A percentile compares a stretch with the other conserved stretches of the same genome.
Conservation (phyloP, 2,888 invertebrate species). For the Pherbina coryleti region DNA sequence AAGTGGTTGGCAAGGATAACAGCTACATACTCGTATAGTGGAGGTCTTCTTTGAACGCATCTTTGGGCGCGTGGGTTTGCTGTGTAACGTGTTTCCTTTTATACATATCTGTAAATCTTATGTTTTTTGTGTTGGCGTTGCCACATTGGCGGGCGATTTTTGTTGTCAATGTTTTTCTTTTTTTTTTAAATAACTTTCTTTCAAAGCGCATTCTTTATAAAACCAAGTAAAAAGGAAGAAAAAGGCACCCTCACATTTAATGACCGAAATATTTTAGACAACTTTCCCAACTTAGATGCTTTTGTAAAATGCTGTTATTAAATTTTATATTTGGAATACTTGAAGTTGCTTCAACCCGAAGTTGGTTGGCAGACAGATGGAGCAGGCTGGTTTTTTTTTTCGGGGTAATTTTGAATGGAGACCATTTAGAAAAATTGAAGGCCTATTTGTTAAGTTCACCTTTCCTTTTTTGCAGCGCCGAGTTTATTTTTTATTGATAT, state of each 20-base stretch:
- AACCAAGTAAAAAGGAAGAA: neutral
- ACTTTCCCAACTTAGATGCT: neutral
- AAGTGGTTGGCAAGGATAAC: neutral
- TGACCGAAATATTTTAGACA: conserved; percentile 1
- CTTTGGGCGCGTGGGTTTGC: neutral
- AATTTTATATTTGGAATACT: no score
- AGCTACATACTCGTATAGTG: neutral
- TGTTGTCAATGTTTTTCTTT: neutral
- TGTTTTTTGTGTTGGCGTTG: neutral
- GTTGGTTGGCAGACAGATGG: no score
- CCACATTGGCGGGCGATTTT: neutral
- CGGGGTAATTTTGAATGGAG: no score
- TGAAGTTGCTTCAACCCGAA: no score
- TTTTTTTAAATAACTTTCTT: conserved; percentile 14
- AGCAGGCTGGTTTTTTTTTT: no score
- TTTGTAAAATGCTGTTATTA: no score
- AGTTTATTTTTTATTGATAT: no score
- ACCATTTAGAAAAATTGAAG: no score
- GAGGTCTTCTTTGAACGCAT: neutral
- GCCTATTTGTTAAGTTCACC: no score
- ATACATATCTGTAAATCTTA: neutral
- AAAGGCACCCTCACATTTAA: neutral
- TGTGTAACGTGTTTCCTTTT: neutral
- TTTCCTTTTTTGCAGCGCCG: no score
- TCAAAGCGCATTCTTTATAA: neutral